Evolutionary conservation across 2,888 invertebrate species (phyloP), one percentile per base, ranked within the genome.

Genomic region (Amphipyra tragopoginis): DNA sequence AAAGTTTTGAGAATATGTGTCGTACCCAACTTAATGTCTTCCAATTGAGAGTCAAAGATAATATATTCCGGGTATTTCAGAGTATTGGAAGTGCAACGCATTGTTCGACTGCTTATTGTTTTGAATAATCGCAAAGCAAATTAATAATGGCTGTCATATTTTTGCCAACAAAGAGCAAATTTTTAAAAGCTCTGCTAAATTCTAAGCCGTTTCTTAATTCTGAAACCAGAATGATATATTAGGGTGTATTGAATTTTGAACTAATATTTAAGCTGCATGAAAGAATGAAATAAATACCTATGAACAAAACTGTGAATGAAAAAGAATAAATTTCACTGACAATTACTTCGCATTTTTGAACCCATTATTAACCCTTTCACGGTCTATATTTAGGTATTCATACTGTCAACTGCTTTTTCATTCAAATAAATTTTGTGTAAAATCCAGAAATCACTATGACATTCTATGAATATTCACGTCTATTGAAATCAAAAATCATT

Each of bases 1-100:
- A 72, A 88, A 91, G 83, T 88, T 89, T 86, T 81, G 83, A 82
- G 89, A 87, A 87, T 90, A 85, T 91, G 86, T 90, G 83, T 85
- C 83, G 80, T 81, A 76, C 81, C 83, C 71, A 86, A 88, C 79
- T 86, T 85, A 82, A 80, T 79, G 82, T 75, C 81, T 82, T 81
- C 82, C 81, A 81, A 86, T 86, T 84, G 83, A 79, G 79, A 83
- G 76, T 75, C 83, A 79, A 80, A 83, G 85, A 86, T 86, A 85
- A 85, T 85, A 81, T 83, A 82, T 85, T 79, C 76, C 0, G 11
- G 15, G 58, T 49, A 49, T 49, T 49, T 26, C 59, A 54, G 58
- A 70, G 76, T 74, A 76, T 81, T 74, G 72, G 62, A 69, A 72
- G 50, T 62, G 73, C 58, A 69, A 65, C 38, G 68, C 72, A 77